phyloP scores from a whole-genome alignment of 2,113 vertebrate species.

The Lontra canadensis region DNA sequence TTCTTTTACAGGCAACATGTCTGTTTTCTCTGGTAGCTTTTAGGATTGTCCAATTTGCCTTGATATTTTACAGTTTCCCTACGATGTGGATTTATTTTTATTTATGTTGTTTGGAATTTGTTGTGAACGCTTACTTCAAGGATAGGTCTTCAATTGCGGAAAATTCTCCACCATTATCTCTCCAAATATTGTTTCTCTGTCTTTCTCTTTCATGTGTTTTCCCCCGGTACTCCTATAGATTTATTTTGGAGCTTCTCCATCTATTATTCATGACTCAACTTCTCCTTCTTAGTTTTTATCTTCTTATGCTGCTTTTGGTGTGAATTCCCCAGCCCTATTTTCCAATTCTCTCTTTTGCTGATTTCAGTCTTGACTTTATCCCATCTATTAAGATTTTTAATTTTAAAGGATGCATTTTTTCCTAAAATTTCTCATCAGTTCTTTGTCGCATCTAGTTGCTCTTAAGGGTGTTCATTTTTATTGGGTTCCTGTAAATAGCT shows the following conservation, averaged over 20 bases:
- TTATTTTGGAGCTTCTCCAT: not conserved
- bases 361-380: not conserved
- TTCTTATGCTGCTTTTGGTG: not conserved
- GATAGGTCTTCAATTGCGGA: not conserved
- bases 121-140: constrained; percentile 21
- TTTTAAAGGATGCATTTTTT: not conserved
- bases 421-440: not conserved
- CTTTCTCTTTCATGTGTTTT: not conserved
- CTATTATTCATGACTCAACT: not conserved
- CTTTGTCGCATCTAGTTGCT: not conserved
- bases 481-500: constrained; percentile 3
- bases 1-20: not conserved
- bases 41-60: not conserved
- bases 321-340: not conserved
- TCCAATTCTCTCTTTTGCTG: not conserved
- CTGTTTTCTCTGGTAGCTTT: not conserved
- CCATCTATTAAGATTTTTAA: not conserved
- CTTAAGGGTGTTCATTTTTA: not conserved
- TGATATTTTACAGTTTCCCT: not conserved
- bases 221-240: not conserved
- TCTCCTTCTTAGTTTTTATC: not conserved
- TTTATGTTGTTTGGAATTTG: not conserved
- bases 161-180: constrained; percentile 10
- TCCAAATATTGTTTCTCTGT: not conserved
- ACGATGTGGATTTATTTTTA: not conserved